Base-by-base conservation (phyloP, 2,888 invertebrate genomes). In the Halocaridina rubra region DNA sequence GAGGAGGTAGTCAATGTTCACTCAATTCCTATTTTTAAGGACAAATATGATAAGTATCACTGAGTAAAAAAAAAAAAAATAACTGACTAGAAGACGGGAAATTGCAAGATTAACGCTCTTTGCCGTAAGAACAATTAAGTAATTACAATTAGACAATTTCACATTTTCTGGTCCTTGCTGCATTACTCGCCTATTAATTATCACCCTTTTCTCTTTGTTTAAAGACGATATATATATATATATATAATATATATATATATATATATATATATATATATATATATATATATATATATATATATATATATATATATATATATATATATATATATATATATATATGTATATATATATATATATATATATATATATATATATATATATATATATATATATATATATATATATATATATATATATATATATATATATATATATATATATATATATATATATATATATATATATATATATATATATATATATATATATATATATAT, bases 191-290 rank as follows among this genome's bases (percentile, higher is more conserved):
- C n/a, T n/a, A n/a, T n/a, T n/a, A n/a, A n/a, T n/a, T n/a, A n/a
- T n/a, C n/a, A n/a, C n/a, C n/a, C n/a, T n/a, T n/a, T n/a, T n/a
- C n/a, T n/a, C n/a, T n/a, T n/a, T n/a, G n/a, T n/a, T n/a, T n/a
- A n/a, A n/a, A n/a, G n/a, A n/a, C n/a, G n/a, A 71, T 33, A 71
- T 33, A 71, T 33, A 71, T 33, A 30, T 33, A 71, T 32, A 71
- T 3, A 71, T 32, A 71, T 32, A 71, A n/a, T 71, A 71, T 71
- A 16, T 3, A 33, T 71, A 71, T 71, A 32, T 29, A 32, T 3
- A 32, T 71, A 71, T 71, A 71, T 71, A 32, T 71, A 71, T 71
- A 71, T 71, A 71, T 71, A 32, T 71, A 71, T 71, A 29, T 71
- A 71, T 71, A 32, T 30, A 71, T 71, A 33, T 71, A 33, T 4